These are phyloP conservation scores for Formicarius rufipectus DNA, from an alignment of 2,113 vertebrate genomes.

Conservation along the genomic window DNA sequence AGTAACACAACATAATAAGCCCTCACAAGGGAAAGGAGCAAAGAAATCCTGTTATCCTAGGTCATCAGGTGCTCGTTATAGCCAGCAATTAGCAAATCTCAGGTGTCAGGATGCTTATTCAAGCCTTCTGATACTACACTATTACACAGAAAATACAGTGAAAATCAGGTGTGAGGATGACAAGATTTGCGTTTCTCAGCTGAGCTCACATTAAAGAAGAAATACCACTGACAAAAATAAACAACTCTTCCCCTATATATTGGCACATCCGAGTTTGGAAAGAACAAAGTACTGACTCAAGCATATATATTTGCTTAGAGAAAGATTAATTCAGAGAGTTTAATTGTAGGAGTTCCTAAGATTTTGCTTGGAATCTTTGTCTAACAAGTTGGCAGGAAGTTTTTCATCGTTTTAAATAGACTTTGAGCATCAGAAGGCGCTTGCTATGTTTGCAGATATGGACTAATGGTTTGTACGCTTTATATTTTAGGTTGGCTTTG, in stretches of 20 bases:
- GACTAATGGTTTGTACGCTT: background rate
- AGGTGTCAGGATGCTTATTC: background rate
- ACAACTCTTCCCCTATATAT: background rate
- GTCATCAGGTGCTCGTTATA: conserved; percentile 6
- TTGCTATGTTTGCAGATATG: background rate
- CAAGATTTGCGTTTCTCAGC: background rate
- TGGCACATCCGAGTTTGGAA: background rate
- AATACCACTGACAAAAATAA: background rate
- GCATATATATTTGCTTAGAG: background rate
- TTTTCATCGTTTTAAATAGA: background rate
- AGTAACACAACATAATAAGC: background rate
- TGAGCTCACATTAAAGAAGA: background rate
- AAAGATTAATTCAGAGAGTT: background rate
- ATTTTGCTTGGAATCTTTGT: background rate
- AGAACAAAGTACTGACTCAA: background rate
- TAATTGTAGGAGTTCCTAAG: background rate
- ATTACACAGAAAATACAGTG: background rate
- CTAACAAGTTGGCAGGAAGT: background rate
- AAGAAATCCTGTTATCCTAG: background rate
- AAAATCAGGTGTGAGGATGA: background rate
- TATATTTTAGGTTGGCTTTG: background rate
- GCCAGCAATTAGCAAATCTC: conserved; percentile 12
- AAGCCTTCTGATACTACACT: background rate
- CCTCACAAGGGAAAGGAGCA: background rate
- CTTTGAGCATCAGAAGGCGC: background rate